Conservation (phyloP, 2,113 vertebrate genomes). For the Silurus glanis region DNA sequence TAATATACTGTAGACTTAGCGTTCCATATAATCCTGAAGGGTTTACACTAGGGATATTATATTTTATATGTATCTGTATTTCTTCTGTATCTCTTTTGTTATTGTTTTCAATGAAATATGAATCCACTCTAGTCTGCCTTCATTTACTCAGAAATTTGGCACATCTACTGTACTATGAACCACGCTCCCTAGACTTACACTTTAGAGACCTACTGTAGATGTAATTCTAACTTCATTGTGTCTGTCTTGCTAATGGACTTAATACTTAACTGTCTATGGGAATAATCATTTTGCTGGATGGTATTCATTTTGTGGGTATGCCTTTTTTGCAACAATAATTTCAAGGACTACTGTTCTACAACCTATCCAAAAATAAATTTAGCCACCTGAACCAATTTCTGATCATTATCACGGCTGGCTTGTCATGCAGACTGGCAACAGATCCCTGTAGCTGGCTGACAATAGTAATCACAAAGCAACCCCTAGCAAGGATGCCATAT, state of each 20-base stretch:
- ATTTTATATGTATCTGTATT: neutral
- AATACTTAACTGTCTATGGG: constrained; percentile 29
- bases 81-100: neutral
- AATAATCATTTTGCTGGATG: constrained; percentile 11
- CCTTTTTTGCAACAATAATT: constrained; percentile 3
- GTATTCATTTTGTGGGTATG: constrained; percentile 32
- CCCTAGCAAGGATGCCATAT: constrained; percentile 4
- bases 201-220: neutral
- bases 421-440: constrained; percentile 40
- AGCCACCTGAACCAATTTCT: constrained; percentile 37
- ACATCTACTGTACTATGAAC: neutral
- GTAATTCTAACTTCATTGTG: constrained; percentile 17
- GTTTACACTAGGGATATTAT: neutral
- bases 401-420: constrained; percentile 42
- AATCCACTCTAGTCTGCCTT: neutral
- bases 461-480: constrained; percentile 1
- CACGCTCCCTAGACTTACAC: neutral
- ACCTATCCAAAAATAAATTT: constrained; percentile 35
- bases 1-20: neutral
- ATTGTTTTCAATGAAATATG: neutral
- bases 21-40: neutral
- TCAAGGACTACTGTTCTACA: constrained; percentile 37
- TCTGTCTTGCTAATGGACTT: neutral
- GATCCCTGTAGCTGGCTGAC: constrained; percentile 32
- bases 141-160: neutral